Evolutionary conservation across 2,797 vertebrate genomes (phyloP), one percentile per base, ranked within the genome.

Genomic region (Bovichtus variegatus): DNA sequence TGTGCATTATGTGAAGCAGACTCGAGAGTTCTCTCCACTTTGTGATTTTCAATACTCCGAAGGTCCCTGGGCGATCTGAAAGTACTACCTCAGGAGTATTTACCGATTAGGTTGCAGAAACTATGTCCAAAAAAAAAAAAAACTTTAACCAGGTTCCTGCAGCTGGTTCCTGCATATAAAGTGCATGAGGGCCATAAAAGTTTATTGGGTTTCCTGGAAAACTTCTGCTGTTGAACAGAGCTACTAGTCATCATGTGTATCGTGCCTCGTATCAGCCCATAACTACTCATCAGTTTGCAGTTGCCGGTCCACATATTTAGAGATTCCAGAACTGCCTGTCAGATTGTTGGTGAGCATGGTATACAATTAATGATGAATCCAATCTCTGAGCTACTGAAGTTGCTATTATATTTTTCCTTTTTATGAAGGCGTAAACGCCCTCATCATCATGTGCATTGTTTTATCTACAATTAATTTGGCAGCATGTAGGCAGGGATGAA

Each of bases 331-430:
- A 40, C 19, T 62, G 36, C 72, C 80, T 87, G 81, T 83, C 84
- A 89, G 71, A 76, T 75, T 83, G 80, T 54, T 82, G 53, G 34
- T 57, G 71, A 78, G 57, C 73, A 74, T 23, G 49, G 49, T 71
- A 70, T 81, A 54, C 58, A 83, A 80, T 84, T 84, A 85, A 88
- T 88, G 76, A 85, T 82, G 65, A 83, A 85, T 81, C 66, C 53
- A 73, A 51, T 87, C 71, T 71, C 74, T 59, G 61, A 80, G 79
- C 66, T 76, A 6, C 74, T 75, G 60, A 75, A 87, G 68, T 74
- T 80, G 49, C 78, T 46, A 53, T 85, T 70, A 80, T 87, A 60
- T 81, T 73, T 77, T 59, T 63, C 41, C 11, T 64, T 81, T 76
- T 80, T 69, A 80, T 70, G 74, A 89, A 70, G 72, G 74, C 74